Conservation (phyloP, 2,113 vertebrate species). For the Mugil cephalus region DNA sequence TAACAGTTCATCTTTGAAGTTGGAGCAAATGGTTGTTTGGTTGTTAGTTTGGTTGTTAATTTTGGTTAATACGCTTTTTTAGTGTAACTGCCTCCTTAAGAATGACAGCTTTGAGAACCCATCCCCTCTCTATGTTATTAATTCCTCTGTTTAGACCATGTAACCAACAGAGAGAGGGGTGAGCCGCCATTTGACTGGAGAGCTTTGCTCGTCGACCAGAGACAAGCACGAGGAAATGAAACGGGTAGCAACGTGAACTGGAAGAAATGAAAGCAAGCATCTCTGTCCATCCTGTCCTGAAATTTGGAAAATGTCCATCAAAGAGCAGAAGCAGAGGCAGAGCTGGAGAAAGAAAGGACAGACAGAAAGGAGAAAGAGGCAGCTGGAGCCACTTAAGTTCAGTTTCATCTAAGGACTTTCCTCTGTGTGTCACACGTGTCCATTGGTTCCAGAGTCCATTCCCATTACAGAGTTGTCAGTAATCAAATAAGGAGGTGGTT, state of each 20-base stretch:
- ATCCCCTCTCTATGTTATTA: constrained; percentile 73
- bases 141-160: constrained; percentile 77
- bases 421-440: constrained; percentile 80
- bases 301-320: constrained; percentile 81
- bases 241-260: constrained; percentile 81
- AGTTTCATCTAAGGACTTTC: constrained; percentile 78
- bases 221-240: constrained; percentile 81
- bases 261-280: constrained; percentile 78
- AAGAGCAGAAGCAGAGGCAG: constrained; percentile 82
- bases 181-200: constrained; percentile 77
- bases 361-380: constrained; percentile 76
- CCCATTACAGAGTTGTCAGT: constrained; percentile 81
- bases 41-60: constrained; percentile 89
- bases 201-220: constrained; percentile 75
- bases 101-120: constrained; percentile 82
- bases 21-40: constrained; percentile 87
- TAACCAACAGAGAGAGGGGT: constrained; percentile 78
- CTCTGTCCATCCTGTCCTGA: constrained; percentile 83
- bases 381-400: constrained; percentile 83
- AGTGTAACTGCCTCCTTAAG: constrained; percentile 84
- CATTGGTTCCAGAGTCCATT: constrained; percentile 85
- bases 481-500: constrained; percentile 82
- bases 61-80: constrained; percentile 88
- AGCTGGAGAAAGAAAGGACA: constrained; percentile 76
- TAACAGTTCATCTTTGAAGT: constrained; percentile 88